A percentile compares a stretch with the other conserved stretches of the same genome.
Conservation (phyloP, 2,113 vertebrate genomes). For the Hydrolagus affinis region DNA sequence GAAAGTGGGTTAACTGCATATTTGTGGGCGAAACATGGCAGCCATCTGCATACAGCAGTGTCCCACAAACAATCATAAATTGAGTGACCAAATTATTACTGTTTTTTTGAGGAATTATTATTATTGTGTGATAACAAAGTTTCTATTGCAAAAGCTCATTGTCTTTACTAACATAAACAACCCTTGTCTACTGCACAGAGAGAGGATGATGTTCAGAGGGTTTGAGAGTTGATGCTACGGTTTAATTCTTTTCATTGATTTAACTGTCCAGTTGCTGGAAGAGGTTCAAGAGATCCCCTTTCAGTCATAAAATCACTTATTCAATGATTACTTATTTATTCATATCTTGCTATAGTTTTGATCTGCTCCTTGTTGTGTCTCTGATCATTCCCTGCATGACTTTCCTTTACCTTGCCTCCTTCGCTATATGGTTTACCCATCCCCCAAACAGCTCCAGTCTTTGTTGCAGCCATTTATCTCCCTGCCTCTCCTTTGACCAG, state of each 20-base stretch:
- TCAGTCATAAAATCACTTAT: too few relatives aligned
- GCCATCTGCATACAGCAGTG: too few relatives aligned
- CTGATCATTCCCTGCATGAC: background rate
- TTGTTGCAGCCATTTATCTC: conserved; percentile 10
- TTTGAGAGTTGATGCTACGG: background rate
- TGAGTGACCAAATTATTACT: too few relatives aligned
- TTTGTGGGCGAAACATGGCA: too few relatives aligned
- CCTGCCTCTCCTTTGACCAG: background rate
- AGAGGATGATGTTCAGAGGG: background rate
- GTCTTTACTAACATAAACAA: background rate
- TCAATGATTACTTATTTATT: background rate
- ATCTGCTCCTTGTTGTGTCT: background rate
- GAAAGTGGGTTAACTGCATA: too few relatives aligned
- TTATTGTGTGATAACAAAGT: background rate
- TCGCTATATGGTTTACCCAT: too few relatives aligned
- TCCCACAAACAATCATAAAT: too few relatives aligned
- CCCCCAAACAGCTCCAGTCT: background rate
- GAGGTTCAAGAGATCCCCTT: background rate
- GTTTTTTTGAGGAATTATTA: too few relatives aligned
- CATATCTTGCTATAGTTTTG: background rate
- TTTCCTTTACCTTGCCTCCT: too few relatives aligned
- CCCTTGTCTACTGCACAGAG: background rate
- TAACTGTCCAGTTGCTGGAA: background rate
- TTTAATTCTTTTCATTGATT: background rate
- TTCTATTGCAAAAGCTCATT: background rate